Conservation (phyloP, 2,113 vertebrate species). For the Carassius auratus region DNA sequence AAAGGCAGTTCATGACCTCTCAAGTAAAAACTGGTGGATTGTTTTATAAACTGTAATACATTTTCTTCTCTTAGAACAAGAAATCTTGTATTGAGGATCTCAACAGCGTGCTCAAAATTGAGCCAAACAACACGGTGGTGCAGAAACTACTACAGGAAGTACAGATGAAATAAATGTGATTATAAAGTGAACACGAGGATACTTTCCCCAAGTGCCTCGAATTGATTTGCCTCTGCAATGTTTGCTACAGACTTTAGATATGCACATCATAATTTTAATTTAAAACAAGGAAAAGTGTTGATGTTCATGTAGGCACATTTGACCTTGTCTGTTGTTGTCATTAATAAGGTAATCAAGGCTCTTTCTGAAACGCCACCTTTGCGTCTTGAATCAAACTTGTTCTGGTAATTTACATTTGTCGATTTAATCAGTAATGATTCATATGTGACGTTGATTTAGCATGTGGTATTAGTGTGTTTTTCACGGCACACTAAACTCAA, state of each 20-base stretch:
- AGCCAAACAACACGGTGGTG: conserved; percentile 85
- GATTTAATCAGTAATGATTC: neutral
- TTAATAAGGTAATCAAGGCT: neutral
- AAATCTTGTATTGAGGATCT: conserved; percentile 82
- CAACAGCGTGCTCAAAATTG: conserved; percentile 82
- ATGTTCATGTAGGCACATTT: neutral
- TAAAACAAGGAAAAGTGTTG: neutral
- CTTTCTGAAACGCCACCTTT: neutral
- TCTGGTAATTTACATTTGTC: neutral
- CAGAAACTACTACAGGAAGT: conserved; percentile 85
- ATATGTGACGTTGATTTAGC: neutral
- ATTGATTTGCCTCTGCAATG: conserved; percentile 6
- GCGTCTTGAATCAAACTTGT: neutral
- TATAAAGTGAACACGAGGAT: neutral
- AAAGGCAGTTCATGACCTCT: no score
- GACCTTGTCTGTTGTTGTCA: conserved; percentile 8
- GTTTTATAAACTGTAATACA: neutral
- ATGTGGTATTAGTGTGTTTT: neutral
- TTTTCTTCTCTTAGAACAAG: conserved; percentile 75
- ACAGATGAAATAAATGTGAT: conserved; percentile 62
- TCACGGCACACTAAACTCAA: neutral
- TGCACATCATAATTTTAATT: neutral
- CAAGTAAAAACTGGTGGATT: neutral
- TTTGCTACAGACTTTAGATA: conserved; percentile 5
- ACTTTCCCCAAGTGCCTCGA: conserved; percentile 41